Conservation (phyloP, 2,113 vertebrate genomes). For the Mustelus asterias region DNA sequence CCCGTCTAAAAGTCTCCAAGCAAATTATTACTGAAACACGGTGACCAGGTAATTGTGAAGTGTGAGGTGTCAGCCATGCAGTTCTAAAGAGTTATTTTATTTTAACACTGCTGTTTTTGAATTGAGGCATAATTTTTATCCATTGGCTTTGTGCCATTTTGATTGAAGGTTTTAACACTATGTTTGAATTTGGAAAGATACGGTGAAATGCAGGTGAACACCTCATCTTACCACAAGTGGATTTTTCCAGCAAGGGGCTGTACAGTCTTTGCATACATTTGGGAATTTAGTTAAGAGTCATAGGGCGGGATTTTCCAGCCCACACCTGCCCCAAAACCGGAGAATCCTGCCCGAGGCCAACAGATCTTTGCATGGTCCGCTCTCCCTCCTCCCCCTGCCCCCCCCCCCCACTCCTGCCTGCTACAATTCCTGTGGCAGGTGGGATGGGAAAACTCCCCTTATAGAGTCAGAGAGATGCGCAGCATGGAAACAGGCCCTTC, state of each 20-base stretch:
- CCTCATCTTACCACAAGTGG: neutral
- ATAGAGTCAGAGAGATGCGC: too few species aligned
- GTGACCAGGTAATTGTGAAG: neutral
- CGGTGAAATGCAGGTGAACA: neutral
- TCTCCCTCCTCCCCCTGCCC: too few species aligned
- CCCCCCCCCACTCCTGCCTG: too few species aligned
- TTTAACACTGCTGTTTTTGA: neutral
- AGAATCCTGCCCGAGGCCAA: too few species aligned
- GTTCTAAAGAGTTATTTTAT: neutral
- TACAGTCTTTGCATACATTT: neutral
- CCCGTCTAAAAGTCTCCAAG: neutral
- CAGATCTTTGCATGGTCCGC: too few species aligned
- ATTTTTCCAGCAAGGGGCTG: neutral
- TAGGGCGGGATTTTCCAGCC: too few species aligned
- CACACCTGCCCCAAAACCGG: too few species aligned
- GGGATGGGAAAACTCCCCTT: too few species aligned
- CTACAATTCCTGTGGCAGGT: too few species aligned
- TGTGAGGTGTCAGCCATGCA: neutral
- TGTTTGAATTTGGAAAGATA: neutral
- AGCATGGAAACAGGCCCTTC: too few species aligned
- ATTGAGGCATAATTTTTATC: neutral
- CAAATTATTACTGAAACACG: slow-evolving; percentile 11
- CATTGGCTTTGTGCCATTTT: neutral
- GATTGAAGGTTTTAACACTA: neutral
- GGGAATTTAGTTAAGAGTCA: neutral